Percentiles rank a stretch among this genome's conserved stretches.
These are phyloP conservation scores for Polylopha cassiicola DNA, from an alignment of 2,888 invertebrate genomes.

Conservation along the genomic window DNA sequence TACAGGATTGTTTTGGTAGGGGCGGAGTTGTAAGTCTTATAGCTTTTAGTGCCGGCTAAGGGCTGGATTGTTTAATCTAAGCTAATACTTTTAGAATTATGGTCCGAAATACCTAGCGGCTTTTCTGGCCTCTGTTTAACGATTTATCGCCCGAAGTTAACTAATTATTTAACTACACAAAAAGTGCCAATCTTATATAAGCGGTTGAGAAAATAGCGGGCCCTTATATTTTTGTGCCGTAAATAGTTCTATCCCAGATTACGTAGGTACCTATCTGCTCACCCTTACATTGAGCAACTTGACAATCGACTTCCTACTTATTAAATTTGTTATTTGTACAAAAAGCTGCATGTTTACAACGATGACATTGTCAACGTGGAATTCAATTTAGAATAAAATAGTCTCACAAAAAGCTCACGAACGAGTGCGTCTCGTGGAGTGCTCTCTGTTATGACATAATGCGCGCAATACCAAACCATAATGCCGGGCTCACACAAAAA, in stretches of 20 bases:
- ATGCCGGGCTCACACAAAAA: conserved; percentile 62
- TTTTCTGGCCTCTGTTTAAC: conserved; percentile 1
- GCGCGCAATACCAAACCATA: conserved; percentile 71
- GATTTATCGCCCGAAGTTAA: conserved; percentile 6
- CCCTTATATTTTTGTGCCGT: no score
- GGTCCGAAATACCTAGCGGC: conserved; percentile 30
- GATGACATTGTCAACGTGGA: conserved; percentile 65
- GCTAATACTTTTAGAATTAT: conserved; percentile 50
- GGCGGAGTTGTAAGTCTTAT: conserved; percentile 76
- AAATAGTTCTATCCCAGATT: no score
- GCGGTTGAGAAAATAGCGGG: no score
- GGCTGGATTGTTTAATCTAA: conserved; percentile 72
- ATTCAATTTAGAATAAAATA: conserved; percentile 69
- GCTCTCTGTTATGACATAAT: conserved; percentile 75
- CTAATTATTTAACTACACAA: conserved; percentile 4
- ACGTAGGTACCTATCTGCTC: no score
- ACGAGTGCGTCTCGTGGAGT: conserved; percentile 51
- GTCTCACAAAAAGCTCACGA: conserved; percentile 54
- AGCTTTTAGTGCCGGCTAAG: conserved; percentile 68
- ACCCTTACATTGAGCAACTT: no score
- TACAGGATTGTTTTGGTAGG: conserved; percentile 75
- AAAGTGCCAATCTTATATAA: no score
- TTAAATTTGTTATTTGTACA: conserved; percentile 50
- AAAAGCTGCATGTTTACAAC: conserved; percentile 67
- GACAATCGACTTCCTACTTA: conserved; percentile 29